Evolutionary conservation across 2,797 vertebrate species (phyloP), one percentile per base, ranked within the genome.

Genomic region (Sparus aurata): DNA sequence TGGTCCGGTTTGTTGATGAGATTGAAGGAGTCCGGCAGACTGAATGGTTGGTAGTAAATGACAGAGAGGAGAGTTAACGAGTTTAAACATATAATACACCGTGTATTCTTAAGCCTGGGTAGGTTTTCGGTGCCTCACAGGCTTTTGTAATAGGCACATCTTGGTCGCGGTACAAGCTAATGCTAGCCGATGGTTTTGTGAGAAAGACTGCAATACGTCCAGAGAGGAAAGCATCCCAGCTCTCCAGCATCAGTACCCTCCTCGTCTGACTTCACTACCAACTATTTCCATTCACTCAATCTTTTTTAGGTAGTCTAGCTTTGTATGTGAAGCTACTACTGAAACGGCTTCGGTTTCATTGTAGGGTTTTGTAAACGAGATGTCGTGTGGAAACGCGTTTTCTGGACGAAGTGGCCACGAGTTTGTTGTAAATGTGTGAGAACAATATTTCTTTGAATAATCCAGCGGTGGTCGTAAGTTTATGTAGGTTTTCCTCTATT

Each of bases 1-100:
- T 95, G 94, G 94, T 96, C 93, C 91, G 94, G 95, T 96, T 95
- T 96, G 95, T 96, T 96, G 95, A 95, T 91, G 94, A 93, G 91
- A 87, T 93, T 89, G 92, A 94, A 91, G 87, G 91, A 91, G 93
- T 94, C 94, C 92, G 89, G 91, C 73, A 38, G 89, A 87, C 90
- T 85, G 89, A 86, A 79, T 88, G 91, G 81, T 80, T 73, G 69
- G 45, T 90, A 69, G 87, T 90, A 84, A 91, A 89, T 72, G 87
- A 84, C 85, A 82, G 88, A 91, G 81, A 77, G 68, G 73, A 62
- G 52, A 83, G 73, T 34, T 25, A 45, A 77, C 6, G 58, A 3
- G 45, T 27, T 12, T n/a, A 64, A 50, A 81, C 65, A 10, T 27
- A 17, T 47, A 34, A 18, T 22, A 25, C 18, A 38, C 45, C 57